phyloP scores from a whole-genome alignment of 2,888 invertebrate genomes.

The Lycaena phlaeas region DNA sequence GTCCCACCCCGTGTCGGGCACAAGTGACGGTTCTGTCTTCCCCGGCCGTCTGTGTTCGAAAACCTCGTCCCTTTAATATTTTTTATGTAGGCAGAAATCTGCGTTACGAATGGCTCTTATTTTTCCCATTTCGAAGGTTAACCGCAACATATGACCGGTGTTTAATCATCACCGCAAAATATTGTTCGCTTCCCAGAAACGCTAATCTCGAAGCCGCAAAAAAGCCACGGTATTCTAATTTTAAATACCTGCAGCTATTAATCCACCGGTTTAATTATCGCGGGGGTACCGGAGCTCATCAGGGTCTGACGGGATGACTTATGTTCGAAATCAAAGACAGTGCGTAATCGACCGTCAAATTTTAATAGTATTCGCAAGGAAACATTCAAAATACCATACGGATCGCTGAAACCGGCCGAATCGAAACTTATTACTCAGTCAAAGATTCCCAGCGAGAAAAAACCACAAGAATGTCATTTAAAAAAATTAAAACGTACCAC shows the following conservation, averaged over 20 bases:
- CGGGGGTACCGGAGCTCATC: slow-evolving; percentile 50
- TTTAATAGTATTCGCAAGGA: slow-evolving; percentile 39
- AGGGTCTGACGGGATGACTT: slow-evolving; percentile 47
- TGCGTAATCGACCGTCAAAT: slow-evolving; percentile 35
- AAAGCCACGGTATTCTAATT: slow-evolving; percentile 43
- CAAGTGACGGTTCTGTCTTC: slow-evolving; percentile 62
- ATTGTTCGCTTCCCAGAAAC: slow-evolving; percentile 57
- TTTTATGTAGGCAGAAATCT: slow-evolving; percentile 24
- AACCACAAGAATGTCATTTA: slow-evolving; percentile 71
- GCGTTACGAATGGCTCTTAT: neutral
- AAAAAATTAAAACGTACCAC: slow-evolving; percentile 68
- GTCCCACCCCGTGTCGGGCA: slow-evolving; percentile 63
- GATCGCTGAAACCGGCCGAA: slow-evolving; percentile 52
- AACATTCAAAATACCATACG: slow-evolving; percentile 40
- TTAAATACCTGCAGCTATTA: slow-evolving; percentile 63
- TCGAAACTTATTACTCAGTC: slow-evolving; percentile 54
- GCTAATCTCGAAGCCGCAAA: slow-evolving; percentile 54
- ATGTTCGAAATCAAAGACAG: slow-evolving; percentile 39
- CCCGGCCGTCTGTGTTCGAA: slow-evolving; percentile 55
- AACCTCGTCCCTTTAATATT: slow-evolving; percentile 44
- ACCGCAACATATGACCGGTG: slow-evolving; percentile 28
- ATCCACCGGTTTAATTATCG: slow-evolving; percentile 53
- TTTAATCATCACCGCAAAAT: slow-evolving; percentile 34
- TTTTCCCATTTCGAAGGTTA: neutral
- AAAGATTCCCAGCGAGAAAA: slow-evolving; percentile 62